A percentile compares a stretch with the other conserved stretches of the same genome.
Evolutionary conservation across 2,113 vertebrate genomes (phyloP).

Genomic region (Forbesichthys agassizii): DNA sequence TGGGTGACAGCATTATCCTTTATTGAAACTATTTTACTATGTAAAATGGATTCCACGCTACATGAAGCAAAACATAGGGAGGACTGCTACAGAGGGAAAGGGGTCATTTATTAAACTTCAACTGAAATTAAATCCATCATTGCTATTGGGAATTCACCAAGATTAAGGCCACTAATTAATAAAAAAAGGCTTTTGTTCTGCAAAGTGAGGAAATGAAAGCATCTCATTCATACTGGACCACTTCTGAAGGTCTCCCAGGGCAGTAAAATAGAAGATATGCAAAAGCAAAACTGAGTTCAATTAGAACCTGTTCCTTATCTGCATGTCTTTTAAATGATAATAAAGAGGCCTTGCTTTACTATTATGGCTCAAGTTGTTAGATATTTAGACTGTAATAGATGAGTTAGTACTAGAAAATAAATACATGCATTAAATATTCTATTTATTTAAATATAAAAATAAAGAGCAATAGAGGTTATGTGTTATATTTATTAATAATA

Average conservation of each 20-base stretch:
- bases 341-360: slow-evolving; percentile 47
- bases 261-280: slow-evolving; percentile 59
- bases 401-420: background rate
- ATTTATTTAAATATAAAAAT: background rate
- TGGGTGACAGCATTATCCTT: background rate
- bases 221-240: slow-evolving; percentile 64
- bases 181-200: slow-evolving; percentile 74
- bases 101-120: slow-evolving; percentile 76
- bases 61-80: background rate
- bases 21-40: slow-evolving; percentile 13
- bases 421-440: background rate
- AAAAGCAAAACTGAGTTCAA: slow-evolving; percentile 53
- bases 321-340: slow-evolving; percentile 53
- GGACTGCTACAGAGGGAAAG: slow-evolving; percentile 45
- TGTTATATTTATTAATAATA: slow-evolving; percentile 1
- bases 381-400: slow-evolving; percentile 26
- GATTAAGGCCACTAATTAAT: slow-evolving; percentile 77
- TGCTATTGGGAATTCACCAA: slow-evolving; percentile 67
- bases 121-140: slow-evolving; percentile 69
- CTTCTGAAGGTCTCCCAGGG: slow-evolving; percentile 66
- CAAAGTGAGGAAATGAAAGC: slow-evolving; percentile 63
- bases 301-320: slow-evolving; percentile 66
- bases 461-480: background rate
- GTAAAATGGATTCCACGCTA: slow-evolving; percentile 8
- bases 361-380: slow-evolving; percentile 48